Evolutionary conservation across 2,113 vertebrate species (phyloP).

Genomic region (Theropithecus gelada): DNA sequence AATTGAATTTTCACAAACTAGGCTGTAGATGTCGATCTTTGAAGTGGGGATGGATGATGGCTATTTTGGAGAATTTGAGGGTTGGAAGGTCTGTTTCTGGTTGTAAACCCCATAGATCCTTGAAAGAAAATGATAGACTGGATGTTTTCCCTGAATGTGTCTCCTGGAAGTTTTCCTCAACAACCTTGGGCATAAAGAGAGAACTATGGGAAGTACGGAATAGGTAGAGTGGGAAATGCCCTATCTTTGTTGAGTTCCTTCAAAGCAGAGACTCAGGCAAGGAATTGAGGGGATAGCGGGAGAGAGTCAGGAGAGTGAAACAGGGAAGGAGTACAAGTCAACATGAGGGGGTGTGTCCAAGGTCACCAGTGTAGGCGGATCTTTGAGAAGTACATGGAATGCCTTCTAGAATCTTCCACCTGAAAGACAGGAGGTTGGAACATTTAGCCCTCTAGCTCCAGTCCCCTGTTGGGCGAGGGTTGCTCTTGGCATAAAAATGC

Average conservation of each 20-base stretch:
- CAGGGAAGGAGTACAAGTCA: neutral
- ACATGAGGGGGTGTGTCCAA: neutral
- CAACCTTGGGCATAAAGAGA: neutral
- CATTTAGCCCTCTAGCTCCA: neutral
- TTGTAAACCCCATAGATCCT: neutral
- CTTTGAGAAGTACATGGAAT: neutral
- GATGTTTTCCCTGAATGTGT: no score
- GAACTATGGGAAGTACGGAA: neutral
- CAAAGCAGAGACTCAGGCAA: neutral
- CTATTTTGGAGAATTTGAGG: neutral
- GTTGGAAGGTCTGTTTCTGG: neutral
- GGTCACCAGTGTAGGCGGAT: neutral
- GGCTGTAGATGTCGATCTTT: neutral
- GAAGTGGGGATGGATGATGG: neutral
- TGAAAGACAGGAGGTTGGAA: neutral
- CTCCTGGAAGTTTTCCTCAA: neutral
- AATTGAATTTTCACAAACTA: neutral
- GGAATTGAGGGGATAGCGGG: neutral
- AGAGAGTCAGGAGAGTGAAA: neutral
- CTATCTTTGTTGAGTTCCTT: neutral
- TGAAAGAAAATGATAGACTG: neutral
- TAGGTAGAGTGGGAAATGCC: neutral
- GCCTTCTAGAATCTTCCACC: neutral
- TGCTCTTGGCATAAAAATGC: neutral
- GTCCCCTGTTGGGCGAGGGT: no score